Percentiles rank a stretch among this genome's conserved stretches.
phyloP scores from a whole-genome alignment of 2,888 invertebrate genomes.

The Cyaniris semiargus region DNA sequence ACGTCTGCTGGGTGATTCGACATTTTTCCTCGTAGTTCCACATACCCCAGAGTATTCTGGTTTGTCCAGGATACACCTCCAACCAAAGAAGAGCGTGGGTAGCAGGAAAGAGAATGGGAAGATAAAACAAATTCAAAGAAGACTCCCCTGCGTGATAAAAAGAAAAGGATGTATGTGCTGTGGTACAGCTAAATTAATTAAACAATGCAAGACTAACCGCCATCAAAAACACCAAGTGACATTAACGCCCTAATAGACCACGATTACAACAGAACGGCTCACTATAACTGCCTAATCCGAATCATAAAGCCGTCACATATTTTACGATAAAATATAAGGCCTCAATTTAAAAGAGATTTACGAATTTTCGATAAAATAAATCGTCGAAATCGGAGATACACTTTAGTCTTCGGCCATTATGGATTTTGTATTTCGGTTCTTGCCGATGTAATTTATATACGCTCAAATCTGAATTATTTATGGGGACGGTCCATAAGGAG shows the following conservation, averaged over 20 bases:
- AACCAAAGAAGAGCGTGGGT: no score
- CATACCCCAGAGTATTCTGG: no score
- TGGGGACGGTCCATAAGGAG: background rate
- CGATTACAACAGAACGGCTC: constrained; percentile 1
- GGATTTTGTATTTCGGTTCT: background rate
- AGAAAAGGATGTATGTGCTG: no score
- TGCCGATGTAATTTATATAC: constrained; percentile 10
- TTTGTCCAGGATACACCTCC: no score
- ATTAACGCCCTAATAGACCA: background rate
- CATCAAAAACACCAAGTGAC: background rate
- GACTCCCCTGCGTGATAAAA: no score
- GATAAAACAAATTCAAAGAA: no score
- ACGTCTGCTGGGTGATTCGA: no score
- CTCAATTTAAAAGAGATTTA: constrained; percentile 30
- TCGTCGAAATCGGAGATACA: constrained; percentile 16
- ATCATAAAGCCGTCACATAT: constrained; percentile 27
- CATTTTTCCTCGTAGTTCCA: no score
- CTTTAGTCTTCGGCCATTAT: constrained; percentile 15
- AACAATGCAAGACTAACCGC: background rate
- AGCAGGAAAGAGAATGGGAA: no score
- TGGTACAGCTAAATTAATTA: background rate
- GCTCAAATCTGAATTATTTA: constrained; percentile 2
- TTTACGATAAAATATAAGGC: constrained; percentile 25
- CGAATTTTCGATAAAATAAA: constrained; percentile 15
- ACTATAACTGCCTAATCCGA: constrained; percentile 15